These are phyloP conservation scores for Hirtodrosophila duncani DNA, from an alignment of 2,888 invertebrate genomes.

Conservation along the genomic window DNA sequence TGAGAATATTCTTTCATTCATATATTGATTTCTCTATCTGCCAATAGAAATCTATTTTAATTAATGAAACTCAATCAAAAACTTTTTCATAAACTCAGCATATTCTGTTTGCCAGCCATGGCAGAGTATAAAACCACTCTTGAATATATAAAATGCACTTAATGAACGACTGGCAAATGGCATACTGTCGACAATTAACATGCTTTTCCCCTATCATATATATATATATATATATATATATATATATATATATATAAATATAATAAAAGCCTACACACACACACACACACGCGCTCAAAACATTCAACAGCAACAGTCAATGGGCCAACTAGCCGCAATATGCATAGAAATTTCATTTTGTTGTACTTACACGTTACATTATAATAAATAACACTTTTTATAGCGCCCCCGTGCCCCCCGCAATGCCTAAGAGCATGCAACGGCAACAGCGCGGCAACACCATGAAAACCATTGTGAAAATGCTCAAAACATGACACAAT, in stretches of 20 bases:
- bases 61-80: not conserved
- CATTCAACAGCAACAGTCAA: conserved; percentile 11
- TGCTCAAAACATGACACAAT: conserved; percentile 21
- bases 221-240: conserved; percentile 12
- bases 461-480: too few species aligned
- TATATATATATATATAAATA: too few species aligned
- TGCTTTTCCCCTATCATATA: conserved; percentile 21
- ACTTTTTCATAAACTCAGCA: too few species aligned
- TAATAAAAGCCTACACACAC: too few species aligned
- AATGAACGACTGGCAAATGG: conserved; percentile 55
- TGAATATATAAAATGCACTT: conserved; percentile 38
- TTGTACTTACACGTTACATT: conserved; percentile 37
- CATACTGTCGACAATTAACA: conserved; percentile 43
- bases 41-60: not conserved
- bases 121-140: conserved; percentile 24
- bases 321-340: too few species aligned
- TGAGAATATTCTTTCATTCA: too few species aligned
- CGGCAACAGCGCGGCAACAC: conserved; percentile 19
- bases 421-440: conserved; percentile 44
- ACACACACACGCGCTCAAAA: conserved; percentile 7
- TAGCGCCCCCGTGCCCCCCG: too few species aligned
- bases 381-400: conserved; percentile 36
- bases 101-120: too few species aligned
- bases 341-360: conserved; percentile 36
- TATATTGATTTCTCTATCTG: too few species aligned